A percentile compares a stretch with the other conserved stretches of the same genome.
These are phyloP conservation scores for Dinocampus coccinellae DNA, from an alignment of 2,888 invertebrate genomes.

Conservation along the genomic window DNA sequence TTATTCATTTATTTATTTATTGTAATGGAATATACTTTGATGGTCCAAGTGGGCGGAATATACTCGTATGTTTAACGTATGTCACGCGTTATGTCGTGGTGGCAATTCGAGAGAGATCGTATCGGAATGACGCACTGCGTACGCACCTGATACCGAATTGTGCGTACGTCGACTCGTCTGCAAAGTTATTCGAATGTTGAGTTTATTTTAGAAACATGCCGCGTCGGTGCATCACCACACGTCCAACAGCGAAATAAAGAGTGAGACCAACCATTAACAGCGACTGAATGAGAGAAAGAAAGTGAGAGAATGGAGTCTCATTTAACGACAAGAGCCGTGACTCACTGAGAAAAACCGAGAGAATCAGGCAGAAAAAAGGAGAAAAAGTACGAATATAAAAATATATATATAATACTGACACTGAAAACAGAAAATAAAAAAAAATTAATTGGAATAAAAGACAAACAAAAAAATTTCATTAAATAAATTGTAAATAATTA, in stretches of 20 bases:
- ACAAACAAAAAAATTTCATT: too few relatives aligned
- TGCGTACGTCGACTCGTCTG: slow-evolving; percentile 43
- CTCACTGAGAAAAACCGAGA: slow-evolving; percentile 10
- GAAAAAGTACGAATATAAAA: slow-evolving; percentile 15
- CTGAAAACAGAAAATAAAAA: too few relatives aligned
- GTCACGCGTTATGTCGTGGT: slow-evolving; percentile 19
- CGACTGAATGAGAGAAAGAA: slow-evolving; percentile 26
- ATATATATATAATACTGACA: background rate
- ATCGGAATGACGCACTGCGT: slow-evolving; percentile 67
- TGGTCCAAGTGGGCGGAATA: slow-evolving; percentile 66
- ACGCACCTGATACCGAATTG: slow-evolving; percentile 65
- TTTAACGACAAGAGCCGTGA: slow-evolving; percentile 26
- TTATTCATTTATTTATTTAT: too few relatives aligned
- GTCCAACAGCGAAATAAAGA: background rate
- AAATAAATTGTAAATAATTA: too few relatives aligned
- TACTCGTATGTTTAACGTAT: slow-evolving; percentile 49
- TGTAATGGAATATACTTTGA: too few relatives aligned
- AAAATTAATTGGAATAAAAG: too few relatives aligned
- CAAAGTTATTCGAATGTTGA: slow-evolving; percentile 55
- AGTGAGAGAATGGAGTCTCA: slow-evolving; percentile 22
- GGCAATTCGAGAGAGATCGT: slow-evolving; percentile 61
- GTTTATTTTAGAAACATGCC: slow-evolving; percentile 62
- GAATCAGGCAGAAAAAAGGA: slow-evolving; percentile 1
- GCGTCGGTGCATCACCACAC: slow-evolving; percentile 39
- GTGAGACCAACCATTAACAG: background rate